Conservation (phyloP, 2,113 vertebrate species). For the Fulica atra region DNA sequence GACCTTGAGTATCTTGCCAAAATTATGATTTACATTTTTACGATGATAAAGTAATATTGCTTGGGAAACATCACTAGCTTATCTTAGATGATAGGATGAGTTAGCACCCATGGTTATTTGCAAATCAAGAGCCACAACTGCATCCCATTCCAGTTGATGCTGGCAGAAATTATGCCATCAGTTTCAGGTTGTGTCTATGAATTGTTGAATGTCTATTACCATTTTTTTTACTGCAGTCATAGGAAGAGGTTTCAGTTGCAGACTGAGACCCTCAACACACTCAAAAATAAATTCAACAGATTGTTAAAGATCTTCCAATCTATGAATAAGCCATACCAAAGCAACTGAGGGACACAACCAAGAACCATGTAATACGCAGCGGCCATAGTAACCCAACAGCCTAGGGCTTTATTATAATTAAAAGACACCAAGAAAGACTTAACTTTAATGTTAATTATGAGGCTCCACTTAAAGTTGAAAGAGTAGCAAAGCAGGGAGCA, state of each 20-base stretch:
- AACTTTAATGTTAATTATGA: background rate
- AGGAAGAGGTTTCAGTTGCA: background rate
- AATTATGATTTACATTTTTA: background rate
- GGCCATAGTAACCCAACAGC: background rate
- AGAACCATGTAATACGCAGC: background rate
- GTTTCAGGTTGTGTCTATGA: background rate
- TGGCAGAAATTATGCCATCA: background rate
- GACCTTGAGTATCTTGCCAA: background rate
- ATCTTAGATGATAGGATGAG: background rate
- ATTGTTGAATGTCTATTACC: background rate
- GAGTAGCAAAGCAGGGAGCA: conserved; percentile 21
- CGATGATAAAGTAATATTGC: background rate
- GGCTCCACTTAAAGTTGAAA: conserved; percentile 30
- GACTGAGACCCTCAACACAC: background rate
- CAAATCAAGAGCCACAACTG: background rate
- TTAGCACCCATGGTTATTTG: fast-evolving
- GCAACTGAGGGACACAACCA: background rate
- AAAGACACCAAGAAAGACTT: conserved; percentile 35
- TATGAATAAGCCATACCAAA: background rate
- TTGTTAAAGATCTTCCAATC: background rate
- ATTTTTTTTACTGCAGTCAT: background rate
- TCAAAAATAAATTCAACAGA: background rate
- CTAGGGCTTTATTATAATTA: conserved; percentile 43
- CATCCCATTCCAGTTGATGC: background rate
- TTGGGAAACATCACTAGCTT: background rate